phyloP scores from a whole-genome alignment of 35 echinoderm and acorn worm genomes.

The Chiridota heheva region DNA sequence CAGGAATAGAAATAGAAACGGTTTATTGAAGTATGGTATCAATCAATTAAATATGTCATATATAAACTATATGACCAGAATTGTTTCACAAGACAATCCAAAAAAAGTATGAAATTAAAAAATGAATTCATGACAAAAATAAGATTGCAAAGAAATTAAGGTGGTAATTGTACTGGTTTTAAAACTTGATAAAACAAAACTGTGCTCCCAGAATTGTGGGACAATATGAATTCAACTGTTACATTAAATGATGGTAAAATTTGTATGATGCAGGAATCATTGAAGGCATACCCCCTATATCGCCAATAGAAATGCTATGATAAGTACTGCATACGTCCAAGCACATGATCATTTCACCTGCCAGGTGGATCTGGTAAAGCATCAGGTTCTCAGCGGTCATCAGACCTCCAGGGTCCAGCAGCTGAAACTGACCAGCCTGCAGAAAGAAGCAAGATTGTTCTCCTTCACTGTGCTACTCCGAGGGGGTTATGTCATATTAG shows the following conservation, averaged over 20 bases:
- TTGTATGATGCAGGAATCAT: too few relatives aligned
- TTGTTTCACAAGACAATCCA: too few relatives aligned
- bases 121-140: too few relatives aligned
- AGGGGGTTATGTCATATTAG: neutral
- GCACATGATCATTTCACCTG: conserved; percentile 73
- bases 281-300: conserved; percentile 76
- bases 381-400: conserved; percentile 89
- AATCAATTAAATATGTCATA: too few relatives aligned
- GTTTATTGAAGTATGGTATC: too few relatives aligned
- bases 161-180: neutral
- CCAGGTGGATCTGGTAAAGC: conserved; percentile 83
- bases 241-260: too few relatives aligned
- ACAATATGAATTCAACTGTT: too few relatives aligned
- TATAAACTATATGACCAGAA: too few relatives aligned
- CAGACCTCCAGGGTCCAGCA: conserved; percentile 94
- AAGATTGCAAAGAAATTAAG: neutral
- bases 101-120: too few relatives aligned
- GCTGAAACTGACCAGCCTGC: conserved; percentile 92
- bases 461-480: neutral
- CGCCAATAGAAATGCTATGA: conserved; percentile 76
- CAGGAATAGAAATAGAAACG: too few relatives aligned
- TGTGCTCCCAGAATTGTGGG: too few relatives aligned
- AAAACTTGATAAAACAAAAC: too few relatives aligned
- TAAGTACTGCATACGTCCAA: conserved; percentile 84
- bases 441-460: neutral